Base-by-base conservation (phyloP, 2,888 invertebrate species). In the Calliphora vomitoria region DNA sequence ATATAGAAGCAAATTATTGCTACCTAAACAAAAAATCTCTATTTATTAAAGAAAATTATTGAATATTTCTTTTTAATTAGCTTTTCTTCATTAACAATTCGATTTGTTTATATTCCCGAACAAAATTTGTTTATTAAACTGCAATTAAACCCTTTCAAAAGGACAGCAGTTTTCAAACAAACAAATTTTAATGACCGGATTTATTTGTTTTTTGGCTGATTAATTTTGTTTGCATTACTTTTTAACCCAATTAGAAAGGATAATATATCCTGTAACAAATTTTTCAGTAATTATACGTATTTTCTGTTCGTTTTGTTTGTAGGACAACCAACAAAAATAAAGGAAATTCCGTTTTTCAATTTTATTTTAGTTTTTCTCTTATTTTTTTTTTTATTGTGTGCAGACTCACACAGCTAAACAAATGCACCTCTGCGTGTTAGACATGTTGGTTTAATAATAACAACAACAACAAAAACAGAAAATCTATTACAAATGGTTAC, bases 301-400 rank as follows among this genome's bases (percentile, higher is more conserved):
- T 80, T 68, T 47, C 47, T 76, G 0, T 15, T 15, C 38, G 4
- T 2, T n/a, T 6, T 20, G 10, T 55, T 18, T 18, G 18, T 20
- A 10, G 6, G 18, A 10, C 55, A 41, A 58, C 55, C 20, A 84
- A 74, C 50, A 64, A 80, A 13, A 64, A 35, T 47, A 78, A 78
- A 83, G 79, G 87, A 82, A 85, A 75, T 87, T 87, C 85, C 87
- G 82, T 25, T 81, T 81, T 75, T 18, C 53, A 80, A 85, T 85
- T 69, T 64, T 25, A 58, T 47, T 79, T 72, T 84, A 47, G 71
- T 18, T 55, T 55, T 44, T 44, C 3, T 44, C 44, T 41, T 60
- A 38, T 35, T 6, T 35, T 35, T 35, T 35, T 62, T 41, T 64
- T 55, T 25, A 71, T 35, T 82, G 41, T 75, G 18, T 38, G 50